Conservation (phyloP, 2,888 invertebrate genomes). For the Galerucella nymphaeae region DNA sequence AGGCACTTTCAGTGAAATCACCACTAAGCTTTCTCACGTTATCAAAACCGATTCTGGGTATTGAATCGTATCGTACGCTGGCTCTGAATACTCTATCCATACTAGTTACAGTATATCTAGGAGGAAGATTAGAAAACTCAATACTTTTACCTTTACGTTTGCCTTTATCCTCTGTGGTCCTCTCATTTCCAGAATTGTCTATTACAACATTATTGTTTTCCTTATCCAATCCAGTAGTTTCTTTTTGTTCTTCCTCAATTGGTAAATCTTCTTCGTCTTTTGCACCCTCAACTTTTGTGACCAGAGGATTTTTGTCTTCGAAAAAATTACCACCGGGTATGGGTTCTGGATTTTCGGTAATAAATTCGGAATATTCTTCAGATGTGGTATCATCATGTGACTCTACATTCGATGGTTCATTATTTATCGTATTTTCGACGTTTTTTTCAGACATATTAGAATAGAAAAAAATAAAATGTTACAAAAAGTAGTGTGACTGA, state of each 20-base stretch:
- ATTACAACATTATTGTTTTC: background rate
- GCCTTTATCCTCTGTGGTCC: background rate
- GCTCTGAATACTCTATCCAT: background rate
- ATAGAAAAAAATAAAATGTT: background rate
- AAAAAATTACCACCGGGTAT: background rate
- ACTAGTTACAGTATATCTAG: background rate
- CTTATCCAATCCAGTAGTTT: background rate
- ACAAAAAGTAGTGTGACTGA: background rate
- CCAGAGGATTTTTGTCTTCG: slow-evolving; percentile 21
- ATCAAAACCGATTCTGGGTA: background rate
- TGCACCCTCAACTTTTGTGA: background rate
- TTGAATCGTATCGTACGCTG: background rate
- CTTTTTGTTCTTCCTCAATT: background rate
- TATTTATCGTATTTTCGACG: background rate
- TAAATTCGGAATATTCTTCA: background rate
- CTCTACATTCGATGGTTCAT: background rate
- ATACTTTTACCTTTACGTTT: background rate
- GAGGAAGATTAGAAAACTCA: background rate
- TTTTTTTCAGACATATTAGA: background rate
- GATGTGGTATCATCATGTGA: background rate
- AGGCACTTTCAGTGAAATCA: background rate
- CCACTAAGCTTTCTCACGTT: background rate
- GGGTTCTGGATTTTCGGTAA: background rate
- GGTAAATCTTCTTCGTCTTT: background rate
- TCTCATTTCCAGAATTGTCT: background rate